phyloP scores from a whole-genome alignment of 2,888 invertebrate species.

The Drosophila multiciliata region DNA sequence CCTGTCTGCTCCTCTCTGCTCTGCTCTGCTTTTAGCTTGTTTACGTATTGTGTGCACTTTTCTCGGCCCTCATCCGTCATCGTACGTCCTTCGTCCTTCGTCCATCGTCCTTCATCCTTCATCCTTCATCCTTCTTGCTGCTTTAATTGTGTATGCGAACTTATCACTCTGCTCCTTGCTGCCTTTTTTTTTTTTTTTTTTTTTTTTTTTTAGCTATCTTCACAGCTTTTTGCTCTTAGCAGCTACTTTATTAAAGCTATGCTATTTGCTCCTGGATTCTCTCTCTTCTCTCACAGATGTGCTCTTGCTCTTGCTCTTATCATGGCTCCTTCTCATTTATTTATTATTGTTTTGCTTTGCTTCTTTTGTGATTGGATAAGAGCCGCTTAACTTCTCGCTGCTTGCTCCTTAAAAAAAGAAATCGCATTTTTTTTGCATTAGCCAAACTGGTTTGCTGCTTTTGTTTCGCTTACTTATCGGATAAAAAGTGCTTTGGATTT shows the following conservation, averaged over 20 bases:
- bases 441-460: background rate
- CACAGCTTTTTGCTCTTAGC: no score
- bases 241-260: background rate
- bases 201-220: no score
- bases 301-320: background rate
- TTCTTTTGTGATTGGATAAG: background rate
- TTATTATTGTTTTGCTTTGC: background rate
- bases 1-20: background rate
- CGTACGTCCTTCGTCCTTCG: no score
- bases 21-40: background rate
- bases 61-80: background rate
- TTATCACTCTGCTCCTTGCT: slow-evolving; percentile 7
- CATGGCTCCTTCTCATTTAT: background rate
- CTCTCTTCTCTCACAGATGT: background rate
- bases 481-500: background rate
- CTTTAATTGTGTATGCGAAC: background rate
- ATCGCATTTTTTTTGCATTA: background rate
- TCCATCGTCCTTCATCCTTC: background rate
- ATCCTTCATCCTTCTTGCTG: background rate
- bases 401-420: background rate
- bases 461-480: background rate
- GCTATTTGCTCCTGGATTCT: background rate
- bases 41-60: background rate
- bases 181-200: background rate
- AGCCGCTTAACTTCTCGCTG: background rate